These are phyloP conservation scores for Vombatus ursinus DNA, from an alignment of 2,113 vertebrate species.

Conservation along the genomic window DNA sequence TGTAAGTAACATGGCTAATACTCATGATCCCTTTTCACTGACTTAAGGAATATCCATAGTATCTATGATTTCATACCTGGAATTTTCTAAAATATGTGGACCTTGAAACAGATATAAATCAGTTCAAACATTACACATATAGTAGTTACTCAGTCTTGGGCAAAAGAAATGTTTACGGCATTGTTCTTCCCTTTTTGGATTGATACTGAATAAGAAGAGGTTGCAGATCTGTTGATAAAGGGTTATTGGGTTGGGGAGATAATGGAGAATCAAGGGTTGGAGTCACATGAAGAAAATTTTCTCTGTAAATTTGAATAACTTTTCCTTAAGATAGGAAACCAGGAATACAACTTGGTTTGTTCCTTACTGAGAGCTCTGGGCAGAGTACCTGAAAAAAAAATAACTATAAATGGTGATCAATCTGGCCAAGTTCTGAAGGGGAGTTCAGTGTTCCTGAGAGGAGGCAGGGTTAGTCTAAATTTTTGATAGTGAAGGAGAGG, in stretches of 20 bases:
- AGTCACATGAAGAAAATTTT: not conserved
- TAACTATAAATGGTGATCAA: not conserved
- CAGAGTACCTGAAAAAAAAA: not conserved
- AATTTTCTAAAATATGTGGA: not conserved
- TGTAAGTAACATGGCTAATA: not conserved
- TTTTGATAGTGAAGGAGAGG: not conserved
- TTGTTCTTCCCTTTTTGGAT: not conserved
- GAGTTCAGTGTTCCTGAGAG: not conserved
- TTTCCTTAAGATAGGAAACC: not conserved
- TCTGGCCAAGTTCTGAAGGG: not conserved
- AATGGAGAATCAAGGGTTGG: not conserved
- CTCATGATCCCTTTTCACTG: not conserved
- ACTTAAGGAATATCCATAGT: not conserved
- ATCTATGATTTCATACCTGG: not conserved
- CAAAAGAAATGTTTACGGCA: not conserved
- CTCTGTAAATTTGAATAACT: not conserved
- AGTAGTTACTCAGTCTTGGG: not conserved
- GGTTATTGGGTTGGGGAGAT: not conserved
- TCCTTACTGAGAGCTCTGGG: not conserved
- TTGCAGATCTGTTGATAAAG: not conserved
- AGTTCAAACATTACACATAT: not conserved
- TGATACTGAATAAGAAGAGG: not conserved
- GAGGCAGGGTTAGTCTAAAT: not conserved
- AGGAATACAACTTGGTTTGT: not conserved
- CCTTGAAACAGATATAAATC: not conserved